Percentiles rank a stretch among this genome's conserved stretches.
Conservation (phyloP, 1,140 invertebrate genomes). For the Euwallacea fornicatus region DNA sequence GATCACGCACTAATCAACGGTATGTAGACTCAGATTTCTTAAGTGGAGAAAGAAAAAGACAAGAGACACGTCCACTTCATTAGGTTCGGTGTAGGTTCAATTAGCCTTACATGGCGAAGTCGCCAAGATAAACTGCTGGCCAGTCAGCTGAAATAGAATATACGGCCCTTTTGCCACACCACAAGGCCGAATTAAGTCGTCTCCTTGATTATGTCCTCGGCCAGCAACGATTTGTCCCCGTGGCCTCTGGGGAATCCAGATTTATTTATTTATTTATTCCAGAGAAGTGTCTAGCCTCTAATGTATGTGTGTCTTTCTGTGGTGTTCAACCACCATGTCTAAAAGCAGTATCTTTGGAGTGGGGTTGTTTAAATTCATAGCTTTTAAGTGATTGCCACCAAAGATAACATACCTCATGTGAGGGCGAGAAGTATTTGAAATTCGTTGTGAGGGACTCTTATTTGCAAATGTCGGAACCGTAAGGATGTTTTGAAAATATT, state of each 20-base stretch:
- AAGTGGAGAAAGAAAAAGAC: conserved; percentile 5
- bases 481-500: no score
- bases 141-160: conserved; percentile 35
- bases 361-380: no score
- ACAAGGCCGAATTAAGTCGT: conserved; percentile 34
- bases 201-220: conserved; percentile 31
- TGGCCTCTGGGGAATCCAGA: conserved; percentile 13
- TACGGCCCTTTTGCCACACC: conserved; percentile 35
- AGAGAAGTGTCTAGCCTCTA: background rate
- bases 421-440: no score
- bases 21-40: background rate
- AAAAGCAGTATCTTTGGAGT: no score
- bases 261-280: conserved; percentile 31
- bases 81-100: conserved; percentile 32
- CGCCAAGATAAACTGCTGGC: conserved; percentile 31
- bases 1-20: background rate
- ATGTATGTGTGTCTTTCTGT: no score
- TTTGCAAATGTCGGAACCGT: no score
- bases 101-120: conserved; percentile 29
- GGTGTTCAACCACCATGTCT: no score
- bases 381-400: no score
- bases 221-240: conserved; percentile 12
- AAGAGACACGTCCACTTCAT: conserved; percentile 34
- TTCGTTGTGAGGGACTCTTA: no score
- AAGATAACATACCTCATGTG: no score